Evolutionary conservation across 1,140 invertebrate genomes (phyloP), one percentile per base, ranked within the genome.

Genomic region (Caenorhabditis remanei): DNA sequence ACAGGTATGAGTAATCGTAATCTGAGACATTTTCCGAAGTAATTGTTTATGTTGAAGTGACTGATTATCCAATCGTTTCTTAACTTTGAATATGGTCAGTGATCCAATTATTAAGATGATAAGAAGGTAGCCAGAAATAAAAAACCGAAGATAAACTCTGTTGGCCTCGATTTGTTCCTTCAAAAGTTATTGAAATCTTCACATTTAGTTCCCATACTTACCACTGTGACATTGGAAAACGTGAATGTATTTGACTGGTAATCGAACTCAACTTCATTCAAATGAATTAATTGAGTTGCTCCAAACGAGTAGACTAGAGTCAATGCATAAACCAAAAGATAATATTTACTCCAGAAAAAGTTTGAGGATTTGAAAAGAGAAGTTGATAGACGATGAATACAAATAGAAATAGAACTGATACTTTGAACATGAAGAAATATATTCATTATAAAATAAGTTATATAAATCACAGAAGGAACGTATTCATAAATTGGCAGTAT

Each of bases 321-420:
- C 5, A 43, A 43, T 14, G 21, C 14, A 43, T 71, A 71, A 16
- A 71, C 14, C 41, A 71, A 71, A 46, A 71, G 65, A 71, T 43
- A 71, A 71, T 71, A 71, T 43, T 46, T 71, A 46, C 19, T 71
- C 65, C 65, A 71, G 24, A 71, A 71, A 11, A 1, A 2, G 19
- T 71, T 71, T n/a, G 65, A 71, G 16, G 43, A 19, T 71, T 71
- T n/a, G 19, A 43, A 71, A 3, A 43, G 16, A 4, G 65, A n/a
- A 71, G 65, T 67, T 5, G 65, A 43, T 43, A 67, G 41, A 24
- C 65, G 65, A 67, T 67, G 65, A 24, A 67, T 5, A 46, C 65
- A 67, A 43, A 67, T 24, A 14, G 6, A 43, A 67, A 67, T 67
- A 43, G 65, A 67, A 6, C 65, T 67, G 41, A 67, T 11, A 67